phyloP scores from a whole-genome alignment of 2,797 vertebrate genomes.

The Aselliscus stoliczkanus region DNA sequence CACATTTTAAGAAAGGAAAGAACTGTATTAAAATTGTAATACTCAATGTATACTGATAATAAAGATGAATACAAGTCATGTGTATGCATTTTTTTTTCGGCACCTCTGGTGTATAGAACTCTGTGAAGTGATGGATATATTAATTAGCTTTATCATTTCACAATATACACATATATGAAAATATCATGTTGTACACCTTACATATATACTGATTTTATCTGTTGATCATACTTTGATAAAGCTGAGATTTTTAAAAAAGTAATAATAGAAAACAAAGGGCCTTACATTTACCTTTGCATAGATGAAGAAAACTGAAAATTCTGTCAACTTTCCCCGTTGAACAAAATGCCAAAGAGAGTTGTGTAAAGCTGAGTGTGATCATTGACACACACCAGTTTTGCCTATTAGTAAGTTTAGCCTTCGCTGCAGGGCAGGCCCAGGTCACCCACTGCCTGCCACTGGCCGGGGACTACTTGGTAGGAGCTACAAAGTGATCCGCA shows the following conservation, averaged over 20 bases:
- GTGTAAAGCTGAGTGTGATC: fast-evolving
- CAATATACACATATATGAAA: neutral
- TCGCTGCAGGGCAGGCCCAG: too few relatives aligned
- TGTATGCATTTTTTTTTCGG: too few relatives aligned
- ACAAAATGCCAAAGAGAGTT: neutral
- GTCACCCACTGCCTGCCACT: too few relatives aligned
- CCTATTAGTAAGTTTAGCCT: neutral
- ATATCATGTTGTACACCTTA: neutral
- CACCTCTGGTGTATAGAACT: too few relatives aligned
- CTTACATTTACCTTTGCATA: neutral
- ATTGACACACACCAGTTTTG: neutral
- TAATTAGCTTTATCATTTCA: neutral
- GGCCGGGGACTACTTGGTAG: too few relatives aligned
- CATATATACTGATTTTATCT: neutral
- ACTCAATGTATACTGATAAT: too few relatives aligned
- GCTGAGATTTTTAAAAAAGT: neutral
- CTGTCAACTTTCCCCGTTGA: neutral
- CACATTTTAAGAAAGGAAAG: too few relatives aligned
- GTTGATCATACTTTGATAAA: neutral
- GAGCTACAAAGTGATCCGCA: too few relatives aligned
- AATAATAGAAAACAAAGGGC: neutral
- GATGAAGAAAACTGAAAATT: neutral
- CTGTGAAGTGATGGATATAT: too few relatives aligned
- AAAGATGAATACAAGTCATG: too few relatives aligned
- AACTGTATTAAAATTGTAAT: too few relatives aligned